A percentile compares a stretch with the other conserved stretches of the same genome.
Conservation (phyloP, 2,888 invertebrate genomes). For the Sepioteuthis lessoniana region DNA sequence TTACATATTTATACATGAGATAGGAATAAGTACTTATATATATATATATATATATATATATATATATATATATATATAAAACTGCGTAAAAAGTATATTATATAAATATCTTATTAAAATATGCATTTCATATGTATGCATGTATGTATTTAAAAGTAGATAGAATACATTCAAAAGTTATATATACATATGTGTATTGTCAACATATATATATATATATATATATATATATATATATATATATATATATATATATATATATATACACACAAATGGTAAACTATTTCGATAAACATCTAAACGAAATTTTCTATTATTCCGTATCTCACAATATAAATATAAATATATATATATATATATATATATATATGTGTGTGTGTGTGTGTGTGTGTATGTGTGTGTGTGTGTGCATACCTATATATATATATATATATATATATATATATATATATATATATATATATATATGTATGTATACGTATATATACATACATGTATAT, state of each 20-base stretch:
- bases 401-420: too few species aligned
- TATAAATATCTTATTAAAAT: too few species aligned
- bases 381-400: not conserved
- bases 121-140: not conserved
- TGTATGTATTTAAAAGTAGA: not conserved
- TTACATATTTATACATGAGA: too few species aligned
- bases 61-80: too few species aligned
- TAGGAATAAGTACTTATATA: too few species aligned
- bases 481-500: not conserved
- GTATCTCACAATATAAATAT: too few species aligned
- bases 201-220: constrained; percentile 2
- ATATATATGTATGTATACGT: not conserved
- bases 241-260: not conserved
- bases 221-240: not conserved
- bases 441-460: constrained; percentile 7
- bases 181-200: not conserved
- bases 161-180: too few species aligned
- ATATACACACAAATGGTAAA: not conserved
- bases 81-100: too few species aligned
- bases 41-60: too few species aligned
- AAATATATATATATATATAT: not conserved
- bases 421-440: constrained; percentile 12
- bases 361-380: not conserved
- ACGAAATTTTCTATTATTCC: not conserved
- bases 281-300: not conserved